Base-by-base conservation (phyloP, 2,888 invertebrate species). In the Drosophila histrio region DNA sequence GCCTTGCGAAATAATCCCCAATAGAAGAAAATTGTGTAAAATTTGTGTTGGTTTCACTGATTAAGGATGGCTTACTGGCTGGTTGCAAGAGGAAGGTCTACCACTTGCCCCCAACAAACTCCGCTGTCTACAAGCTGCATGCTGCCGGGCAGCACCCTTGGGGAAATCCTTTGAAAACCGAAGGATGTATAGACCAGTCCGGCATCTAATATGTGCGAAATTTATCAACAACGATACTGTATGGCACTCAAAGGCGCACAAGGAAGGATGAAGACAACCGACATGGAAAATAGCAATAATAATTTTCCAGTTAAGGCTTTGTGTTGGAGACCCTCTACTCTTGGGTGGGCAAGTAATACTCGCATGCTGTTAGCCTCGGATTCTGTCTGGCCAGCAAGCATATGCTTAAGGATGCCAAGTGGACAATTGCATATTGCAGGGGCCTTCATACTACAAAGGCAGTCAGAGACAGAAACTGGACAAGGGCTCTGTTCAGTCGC, bases 261-360 rank as follows among this genome's bases (percentile, higher is more conserved):
- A 60, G 75, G 78, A 67, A 66, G 44, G 24, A 72, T 72, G 41
- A 72, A 60, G 58, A 54, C 76, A 84, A 72, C 66, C 77, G 80
- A 80, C 83, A 77, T 83, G 86, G 81, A 81, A 81, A 86, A 86
- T 81, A 72, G 86, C 83, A 86, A 81, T 77, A 83, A 82, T 86
- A 86, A 79, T 81, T 81, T 81, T 77, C 61, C 72, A 66, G 65
- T 50, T 60, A 56, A 60, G 32, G 28, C 56, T 52, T 46, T 59
- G 38, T 44, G 36, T 17, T 19, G 43, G 11, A 32, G 13, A 6
- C 24, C 57, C 38, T 39, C 32, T 39, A 15, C n/a, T 28, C 21
- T 9, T 19, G 39, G 49, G 56, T 50, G 28, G 34, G 22, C 8
- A 11, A 41, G 47, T 47, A 62, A 67, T 47, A 56, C 41, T 28